Conservation (phyloP, 2,797 vertebrate genomes). For the Psittacula derbiana region DNA sequence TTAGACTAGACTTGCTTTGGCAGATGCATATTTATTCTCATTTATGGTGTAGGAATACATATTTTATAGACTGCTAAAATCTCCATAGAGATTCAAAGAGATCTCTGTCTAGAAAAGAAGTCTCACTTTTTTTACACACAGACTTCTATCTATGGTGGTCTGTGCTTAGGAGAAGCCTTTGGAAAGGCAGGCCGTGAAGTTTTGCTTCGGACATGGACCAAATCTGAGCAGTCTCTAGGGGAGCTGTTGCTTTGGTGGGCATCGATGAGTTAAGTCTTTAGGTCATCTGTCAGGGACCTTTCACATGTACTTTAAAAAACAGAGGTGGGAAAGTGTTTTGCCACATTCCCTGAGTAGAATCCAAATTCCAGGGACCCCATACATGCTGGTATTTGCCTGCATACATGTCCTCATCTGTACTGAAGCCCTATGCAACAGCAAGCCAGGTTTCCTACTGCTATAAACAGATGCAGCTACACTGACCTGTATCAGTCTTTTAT, state of each 20-base stretch:
- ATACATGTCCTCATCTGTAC: not conserved
- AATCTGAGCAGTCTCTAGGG: not conserved
- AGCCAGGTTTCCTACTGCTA: not conserved
- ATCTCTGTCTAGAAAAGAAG: not conserved
- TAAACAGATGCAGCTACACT: not conserved
- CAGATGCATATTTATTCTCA: not conserved
- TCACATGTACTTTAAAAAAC: not conserved
- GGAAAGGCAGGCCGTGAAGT: not conserved
- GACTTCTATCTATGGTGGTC: not conserved
- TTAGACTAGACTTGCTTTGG: not conserved
- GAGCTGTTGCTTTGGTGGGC: not conserved
- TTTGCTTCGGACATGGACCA: not conserved
- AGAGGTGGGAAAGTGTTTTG: not conserved
- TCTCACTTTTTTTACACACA: not conserved
- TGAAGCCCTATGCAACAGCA: rapidly evolving
- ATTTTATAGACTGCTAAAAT: not conserved
- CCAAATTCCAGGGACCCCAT: not conserved
- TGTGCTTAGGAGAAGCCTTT: not conserved
- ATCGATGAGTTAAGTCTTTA: not conserved
- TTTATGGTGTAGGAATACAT: not conserved
- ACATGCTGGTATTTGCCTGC: not conserved
- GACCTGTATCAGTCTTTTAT: constrained; percentile 10
- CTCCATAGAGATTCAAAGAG: not conserved
- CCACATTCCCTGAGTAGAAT: not conserved
- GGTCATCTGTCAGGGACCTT: not conserved